A percentile compares a stretch with the other conserved stretches of the same genome.
phyloP scores from a whole-genome alignment of 1,140 invertebrate genomes.

The Glossosoma conforme region DNA sequence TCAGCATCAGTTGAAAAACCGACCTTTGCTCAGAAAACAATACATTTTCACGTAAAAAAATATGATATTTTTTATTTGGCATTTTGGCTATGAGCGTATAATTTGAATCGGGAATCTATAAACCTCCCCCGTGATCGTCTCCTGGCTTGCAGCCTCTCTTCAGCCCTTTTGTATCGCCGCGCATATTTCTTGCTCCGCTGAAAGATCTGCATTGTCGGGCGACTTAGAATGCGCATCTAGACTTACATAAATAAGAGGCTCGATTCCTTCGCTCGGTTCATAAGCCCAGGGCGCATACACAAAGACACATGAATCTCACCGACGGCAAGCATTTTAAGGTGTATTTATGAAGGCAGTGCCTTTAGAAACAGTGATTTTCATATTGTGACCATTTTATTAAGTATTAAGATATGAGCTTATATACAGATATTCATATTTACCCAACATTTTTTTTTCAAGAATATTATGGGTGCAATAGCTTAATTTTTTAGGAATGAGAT shows the following conservation, averaged over 20 bases:
- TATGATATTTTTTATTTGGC: neutral
- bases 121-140: neutral
- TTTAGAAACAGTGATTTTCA: no score
- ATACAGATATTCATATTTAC: no score
- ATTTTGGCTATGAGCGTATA: no score
- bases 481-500: no score
- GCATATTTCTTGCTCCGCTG: conserved; percentile 13
- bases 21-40: conserved; percentile 1
- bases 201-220: conserved; percentile 30
- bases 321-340: no score
- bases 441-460: no score
- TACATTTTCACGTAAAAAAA: neutral
- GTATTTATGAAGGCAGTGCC: no score
- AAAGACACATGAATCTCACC: conserved; percentile 27
- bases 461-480: no score
- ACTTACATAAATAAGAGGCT: conserved; percentile 29
- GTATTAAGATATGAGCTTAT: no score
- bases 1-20: neutral
- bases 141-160: neutral
- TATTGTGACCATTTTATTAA: no score
- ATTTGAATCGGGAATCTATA: neutral
- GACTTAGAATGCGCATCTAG: conserved; percentile 25
- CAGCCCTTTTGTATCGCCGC: conserved; percentile 1
- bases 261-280: conserved; percentile 21
- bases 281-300: conserved; percentile 13